These are phyloP conservation scores for Epiperipatus broadwayi DNA, from an alignment of 2,888 invertebrate species.

Conservation along the genomic window DNA sequence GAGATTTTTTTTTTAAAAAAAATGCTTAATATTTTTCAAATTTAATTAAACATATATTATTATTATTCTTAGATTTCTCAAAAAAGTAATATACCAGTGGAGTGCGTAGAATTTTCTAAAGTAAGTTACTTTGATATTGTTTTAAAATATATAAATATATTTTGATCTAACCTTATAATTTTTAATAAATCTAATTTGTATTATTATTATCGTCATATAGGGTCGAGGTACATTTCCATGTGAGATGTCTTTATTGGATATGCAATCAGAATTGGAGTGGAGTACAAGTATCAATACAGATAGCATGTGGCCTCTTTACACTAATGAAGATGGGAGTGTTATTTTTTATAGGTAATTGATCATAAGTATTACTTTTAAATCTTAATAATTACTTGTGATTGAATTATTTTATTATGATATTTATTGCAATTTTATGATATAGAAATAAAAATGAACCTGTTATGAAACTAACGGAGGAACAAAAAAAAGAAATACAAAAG, in stretches of 20 bases:
- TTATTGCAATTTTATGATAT: slow-evolving; percentile 1
- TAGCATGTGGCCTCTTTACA: slow-evolving; percentile 38
- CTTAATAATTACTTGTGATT: slow-evolving; percentile 1
- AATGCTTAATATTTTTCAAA: no score
- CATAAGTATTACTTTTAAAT: neutral
- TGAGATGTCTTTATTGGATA: slow-evolving; percentile 40
- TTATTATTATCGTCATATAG: no score
- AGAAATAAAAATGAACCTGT: slow-evolving; percentile 43
- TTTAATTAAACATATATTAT: no score
- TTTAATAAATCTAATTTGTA: no score
- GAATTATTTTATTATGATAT: neutral
- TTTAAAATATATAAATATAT: no score
- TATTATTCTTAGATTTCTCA: slow-evolving; percentile 30
- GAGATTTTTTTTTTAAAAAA: no score
- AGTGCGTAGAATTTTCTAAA: slow-evolving; percentile 43
- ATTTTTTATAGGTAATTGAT: slow-evolving; percentile 43
- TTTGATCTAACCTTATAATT: no score
- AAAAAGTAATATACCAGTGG: slow-evolving; percentile 40
- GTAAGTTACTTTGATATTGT: slow-evolving; percentile 18
- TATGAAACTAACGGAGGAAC: slow-evolving; percentile 40
- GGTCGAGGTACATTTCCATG: slow-evolving; percentile 40
- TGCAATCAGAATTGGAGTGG: slow-evolving; percentile 43
- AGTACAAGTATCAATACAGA: slow-evolving; percentile 35
- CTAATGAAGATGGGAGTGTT: slow-evolving; percentile 41
- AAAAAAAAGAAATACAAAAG: slow-evolving; percentile 39